Percentiles rank a stretch among this genome's conserved stretches.
Evolutionary conservation across 2,888 invertebrate species (phyloP).

Genomic region (Heliconius ethilla): DNA sequence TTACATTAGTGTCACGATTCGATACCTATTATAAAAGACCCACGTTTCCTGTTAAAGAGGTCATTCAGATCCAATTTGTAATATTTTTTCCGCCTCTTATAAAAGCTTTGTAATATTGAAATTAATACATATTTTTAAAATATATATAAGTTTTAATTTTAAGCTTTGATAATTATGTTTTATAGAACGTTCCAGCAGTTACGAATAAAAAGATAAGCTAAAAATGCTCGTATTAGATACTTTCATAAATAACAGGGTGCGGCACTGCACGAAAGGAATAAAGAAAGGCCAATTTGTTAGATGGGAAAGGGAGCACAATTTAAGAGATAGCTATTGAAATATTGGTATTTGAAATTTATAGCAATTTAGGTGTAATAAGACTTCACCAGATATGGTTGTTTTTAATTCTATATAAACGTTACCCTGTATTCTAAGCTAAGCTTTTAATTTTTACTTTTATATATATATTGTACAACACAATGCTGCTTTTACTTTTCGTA

Average conservation of each 20-base stretch:
- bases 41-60: conserved; percentile 55
- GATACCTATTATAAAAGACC: conserved; percentile 50
- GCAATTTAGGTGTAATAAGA: conserved; percentile 77
- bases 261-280: conserved; percentile 63
- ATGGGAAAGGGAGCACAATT: conserved; percentile 79
- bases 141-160: background rate
- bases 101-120: conserved; percentile 51
- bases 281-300: conserved; percentile 78
- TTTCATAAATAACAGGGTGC: conserved; percentile 51
- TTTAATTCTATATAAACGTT: conserved; percentile 70
- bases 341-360: conserved; percentile 78
- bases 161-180: background rate
- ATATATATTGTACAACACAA: background rate
- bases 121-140: conserved; percentile 22
- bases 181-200: conserved; percentile 4
- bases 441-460: background rate
- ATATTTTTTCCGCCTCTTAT: conserved; percentile 47
- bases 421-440: conserved; percentile 60
- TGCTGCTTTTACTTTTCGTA: background rate
- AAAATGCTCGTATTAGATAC: conserved; percentile 45
- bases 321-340: conserved; percentile 74
- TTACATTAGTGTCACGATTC: conserved; percentile 51
- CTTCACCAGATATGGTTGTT: conserved; percentile 72
- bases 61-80: conserved; percentile 52
- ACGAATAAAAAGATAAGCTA: conserved; percentile 18